Conservation (phyloP, 37 sponge, comb jelly and placozoan genomes). For the Ianthella basta region DNA sequence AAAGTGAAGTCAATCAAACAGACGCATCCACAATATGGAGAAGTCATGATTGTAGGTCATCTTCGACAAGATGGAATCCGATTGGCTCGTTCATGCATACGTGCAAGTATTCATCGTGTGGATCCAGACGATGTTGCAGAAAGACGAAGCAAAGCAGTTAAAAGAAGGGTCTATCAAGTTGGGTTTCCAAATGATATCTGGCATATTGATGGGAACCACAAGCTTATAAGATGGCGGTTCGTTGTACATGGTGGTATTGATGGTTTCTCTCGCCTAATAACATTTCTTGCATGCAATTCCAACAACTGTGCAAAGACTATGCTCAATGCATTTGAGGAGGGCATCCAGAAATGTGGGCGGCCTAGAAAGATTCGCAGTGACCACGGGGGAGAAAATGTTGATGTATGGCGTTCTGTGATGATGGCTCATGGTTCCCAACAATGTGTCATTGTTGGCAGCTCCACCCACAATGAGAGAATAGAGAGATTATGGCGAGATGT, state of each 20-base stretch:
- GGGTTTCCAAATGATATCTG: conserved; percentile 32
- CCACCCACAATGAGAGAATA: background rate
- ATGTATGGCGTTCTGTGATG: background rate
- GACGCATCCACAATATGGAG: conserved; percentile 41
- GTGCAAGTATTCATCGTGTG: conserved; percentile 46
- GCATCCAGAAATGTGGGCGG: background rate
- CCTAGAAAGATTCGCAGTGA: background rate
- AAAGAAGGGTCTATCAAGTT: conserved; percentile 34
- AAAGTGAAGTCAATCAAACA: conserved; percentile 7
- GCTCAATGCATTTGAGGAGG: background rate
- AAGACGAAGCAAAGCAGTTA: conserved; percentile 23
- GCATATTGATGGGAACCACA: conserved; percentile 62
- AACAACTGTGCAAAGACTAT: background rate
- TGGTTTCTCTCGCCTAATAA: background rate
- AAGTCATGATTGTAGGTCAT: conserved; percentile 31
- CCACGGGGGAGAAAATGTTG: conserved; percentile 11
- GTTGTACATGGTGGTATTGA: conserved; percentile 6
- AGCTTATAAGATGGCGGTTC: conserved; percentile 29
- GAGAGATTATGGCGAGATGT: conserved; percentile 11
- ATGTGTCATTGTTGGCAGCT: conserved; percentile 22
- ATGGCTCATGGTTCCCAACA: background rate
- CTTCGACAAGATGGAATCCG: background rate
- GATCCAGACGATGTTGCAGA: conserved; percentile 35
- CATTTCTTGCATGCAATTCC: background rate
- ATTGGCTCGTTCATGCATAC: conserved; percentile 24